Evolutionary conservation across 2,113 vertebrate genomes (phyloP).

Genomic region (Dryoscopus gambensis): DNA sequence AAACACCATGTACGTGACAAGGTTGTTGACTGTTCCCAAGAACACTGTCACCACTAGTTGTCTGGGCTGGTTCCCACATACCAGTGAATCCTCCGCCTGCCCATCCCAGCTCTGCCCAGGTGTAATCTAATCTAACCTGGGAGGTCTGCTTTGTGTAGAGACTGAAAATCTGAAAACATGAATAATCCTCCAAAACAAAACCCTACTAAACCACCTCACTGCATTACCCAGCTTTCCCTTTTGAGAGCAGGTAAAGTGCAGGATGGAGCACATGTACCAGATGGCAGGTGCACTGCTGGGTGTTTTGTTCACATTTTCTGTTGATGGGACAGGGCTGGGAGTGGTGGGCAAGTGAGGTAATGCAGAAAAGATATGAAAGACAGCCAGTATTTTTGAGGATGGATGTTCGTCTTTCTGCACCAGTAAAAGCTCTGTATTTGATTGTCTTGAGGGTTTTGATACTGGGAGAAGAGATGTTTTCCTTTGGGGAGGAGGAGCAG

Average conservation of each 20-base stretch:
- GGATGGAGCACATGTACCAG: neutral
- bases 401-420: neutral
- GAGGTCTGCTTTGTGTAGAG: neutral
- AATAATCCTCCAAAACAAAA: neutral
- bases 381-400: neutral
- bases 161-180: neutral
- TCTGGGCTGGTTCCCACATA: neutral
- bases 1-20: neutral
- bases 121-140: neutral
- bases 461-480: neutral
- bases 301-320: neutral
- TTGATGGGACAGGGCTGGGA: neutral
- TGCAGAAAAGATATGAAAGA: neutral
- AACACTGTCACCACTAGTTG: neutral
- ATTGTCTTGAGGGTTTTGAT: neutral
- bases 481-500: constrained; percentile 27
- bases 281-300: neutral
- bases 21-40: neutral
- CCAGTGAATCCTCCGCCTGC: neutral
- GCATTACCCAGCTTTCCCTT: neutral
- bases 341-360: neutral
- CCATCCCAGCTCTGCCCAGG: neutral
- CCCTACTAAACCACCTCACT: neutral
- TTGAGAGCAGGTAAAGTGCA: neutral
- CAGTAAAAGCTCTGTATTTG: neutral